Percentiles rank a stretch among this genome's conserved stretches.
Conservation (phyloP, 2,797 vertebrate species). For the Chelidonichthys spinosus region DNA sequence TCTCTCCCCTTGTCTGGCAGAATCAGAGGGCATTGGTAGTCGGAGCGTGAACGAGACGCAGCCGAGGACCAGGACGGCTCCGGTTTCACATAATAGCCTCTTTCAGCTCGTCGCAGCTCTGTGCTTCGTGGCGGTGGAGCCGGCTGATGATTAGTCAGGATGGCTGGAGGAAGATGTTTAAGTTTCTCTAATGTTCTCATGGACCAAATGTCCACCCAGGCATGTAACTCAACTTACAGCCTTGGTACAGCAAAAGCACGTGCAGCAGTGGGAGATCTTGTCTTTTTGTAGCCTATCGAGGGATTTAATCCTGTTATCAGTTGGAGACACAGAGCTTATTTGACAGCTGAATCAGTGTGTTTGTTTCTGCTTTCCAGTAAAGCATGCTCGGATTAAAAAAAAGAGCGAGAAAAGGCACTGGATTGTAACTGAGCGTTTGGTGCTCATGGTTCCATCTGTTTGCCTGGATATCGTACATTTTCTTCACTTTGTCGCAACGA, state of each 20-base stretch:
- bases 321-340: slow-evolving; percentile 8
- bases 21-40: slow-evolving; percentile 57
- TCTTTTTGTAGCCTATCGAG: slow-evolving; percentile 33
- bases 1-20: slow-evolving; percentile 49
- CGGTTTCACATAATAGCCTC: slow-evolving; percentile 55
- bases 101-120: slow-evolving; percentile 35
- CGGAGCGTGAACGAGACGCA: slow-evolving; percentile 40
- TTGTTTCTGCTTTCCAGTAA: slow-evolving; percentile 1
- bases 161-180: slow-evolving; percentile 20
- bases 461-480: slow-evolving; percentile 12
- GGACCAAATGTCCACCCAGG: not conserved
- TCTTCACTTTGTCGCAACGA: not conserved
- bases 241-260: slow-evolving; percentile 29
- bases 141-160: slow-evolving; percentile 7
- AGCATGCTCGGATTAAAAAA: not conserved
- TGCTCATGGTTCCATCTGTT: slow-evolving; percentile 13
- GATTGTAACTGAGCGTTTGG: slow-evolving; percentile 1
- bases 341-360: slow-evolving; percentile 18
- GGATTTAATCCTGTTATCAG: slow-evolving; percentile 48
- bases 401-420: too few relatives aligned
- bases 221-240: not conserved
- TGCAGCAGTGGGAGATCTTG: slow-evolving; percentile 22
- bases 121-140: slow-evolving; percentile 7
- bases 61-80: slow-evolving; percentile 55
- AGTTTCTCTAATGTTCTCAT: not conserved